phyloP scores from a whole-genome alignment of 2,888 invertebrate genomes.

The Periphyllus acericola region DNA sequence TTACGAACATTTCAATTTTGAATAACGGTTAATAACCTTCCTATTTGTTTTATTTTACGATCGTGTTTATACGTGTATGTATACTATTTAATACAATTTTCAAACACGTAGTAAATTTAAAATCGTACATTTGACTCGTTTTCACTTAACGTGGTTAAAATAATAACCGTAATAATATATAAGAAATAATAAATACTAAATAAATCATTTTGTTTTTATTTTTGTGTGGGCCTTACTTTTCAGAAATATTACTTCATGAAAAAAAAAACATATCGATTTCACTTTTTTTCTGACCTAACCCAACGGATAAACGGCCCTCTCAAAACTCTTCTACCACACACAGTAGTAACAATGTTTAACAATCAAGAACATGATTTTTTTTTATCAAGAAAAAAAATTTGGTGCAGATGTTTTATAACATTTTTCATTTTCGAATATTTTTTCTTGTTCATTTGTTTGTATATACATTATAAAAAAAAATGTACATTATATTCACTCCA shows the following conservation, averaged over 20 bases:
- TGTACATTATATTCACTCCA: not conserved
- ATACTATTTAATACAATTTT: too few species aligned
- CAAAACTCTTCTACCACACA: slow-evolving; percentile 11
- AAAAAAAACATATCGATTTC: slow-evolving; percentile 17
- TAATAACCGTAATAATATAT: too few species aligned
- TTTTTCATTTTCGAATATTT: slow-evolving; percentile 12
- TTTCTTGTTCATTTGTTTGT: not conserved
- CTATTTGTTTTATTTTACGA: too few species aligned
- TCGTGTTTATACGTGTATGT: too few species aligned
- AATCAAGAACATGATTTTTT: slow-evolving; percentile 16
- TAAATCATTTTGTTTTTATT: not conserved
- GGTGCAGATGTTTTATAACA: slow-evolving; percentile 14
- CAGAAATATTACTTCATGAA: not conserved
- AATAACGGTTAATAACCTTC: too few species aligned
- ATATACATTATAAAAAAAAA: slow-evolving; percentile 7
- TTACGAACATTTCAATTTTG: too few species aligned
- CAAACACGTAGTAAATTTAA: too few species aligned
- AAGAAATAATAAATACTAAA: too few species aligned
- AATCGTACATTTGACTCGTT: too few species aligned
- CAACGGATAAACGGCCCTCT: not conserved
- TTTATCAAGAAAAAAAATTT: slow-evolving; percentile 7
- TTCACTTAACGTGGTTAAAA: too few species aligned
- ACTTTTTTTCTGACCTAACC: slow-evolving; percentile 9
- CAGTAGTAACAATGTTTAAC: not conserved
- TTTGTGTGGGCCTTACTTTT: not conserved